Conservation (phyloP, 2,113 vertebrate genomes). For the Arizona elegans region DNA sequence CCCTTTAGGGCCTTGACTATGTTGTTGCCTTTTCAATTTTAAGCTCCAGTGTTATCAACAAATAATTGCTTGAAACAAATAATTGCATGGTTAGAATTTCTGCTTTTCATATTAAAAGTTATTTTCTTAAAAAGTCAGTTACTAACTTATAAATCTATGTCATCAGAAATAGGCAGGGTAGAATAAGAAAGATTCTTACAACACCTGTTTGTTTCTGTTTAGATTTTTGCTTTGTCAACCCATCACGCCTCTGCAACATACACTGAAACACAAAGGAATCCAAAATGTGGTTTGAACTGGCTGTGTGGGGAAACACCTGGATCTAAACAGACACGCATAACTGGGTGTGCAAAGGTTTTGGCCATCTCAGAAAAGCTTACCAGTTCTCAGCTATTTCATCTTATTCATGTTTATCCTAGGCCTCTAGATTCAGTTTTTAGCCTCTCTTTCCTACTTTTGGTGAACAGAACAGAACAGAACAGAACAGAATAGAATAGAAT, state of each 20-base stretch:
- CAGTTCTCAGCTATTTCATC: neutral
- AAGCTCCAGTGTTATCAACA: neutral
- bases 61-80: neutral
- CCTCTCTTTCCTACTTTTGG: neutral
- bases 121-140: neutral
- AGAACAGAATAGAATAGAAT: too few species aligned
- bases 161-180: neutral
- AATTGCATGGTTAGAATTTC: neutral
- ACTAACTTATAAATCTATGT: neutral
- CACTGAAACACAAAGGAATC: neutral
- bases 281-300: neutral
- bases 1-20: neutral
- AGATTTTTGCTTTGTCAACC: neutral
- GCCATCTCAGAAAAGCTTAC: neutral
- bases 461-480: neutral
- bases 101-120: neutral
- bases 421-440: neutral
- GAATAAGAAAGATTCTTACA: neutral
- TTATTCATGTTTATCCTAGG: neutral
- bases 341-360: neutral
- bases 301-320: neutral
- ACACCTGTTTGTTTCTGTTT: constrained; percentile 5
- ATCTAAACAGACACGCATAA: neutral
- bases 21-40: neutral
- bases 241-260: neutral